Conservation (phyloP, 2,113 vertebrate species). For the Mastomys natalensis region DNA sequence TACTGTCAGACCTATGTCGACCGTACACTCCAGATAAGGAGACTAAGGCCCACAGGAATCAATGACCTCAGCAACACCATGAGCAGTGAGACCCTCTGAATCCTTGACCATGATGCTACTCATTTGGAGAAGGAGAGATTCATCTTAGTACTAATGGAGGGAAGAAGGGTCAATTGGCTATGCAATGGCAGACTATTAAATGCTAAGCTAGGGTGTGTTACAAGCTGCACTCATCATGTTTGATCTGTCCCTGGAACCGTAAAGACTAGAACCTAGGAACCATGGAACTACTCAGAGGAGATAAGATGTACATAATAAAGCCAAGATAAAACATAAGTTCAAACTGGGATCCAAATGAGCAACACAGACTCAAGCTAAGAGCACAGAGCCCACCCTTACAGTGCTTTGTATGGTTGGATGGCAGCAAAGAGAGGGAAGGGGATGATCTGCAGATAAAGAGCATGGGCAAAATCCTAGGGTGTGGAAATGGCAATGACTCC, state of each 20-base stretch:
- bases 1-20: neutral
- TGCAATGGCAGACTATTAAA: neutral
- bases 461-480: no score
- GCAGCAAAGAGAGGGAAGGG: neutral
- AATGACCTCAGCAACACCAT: neutral
- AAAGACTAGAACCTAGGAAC: neutral
- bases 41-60: neutral
- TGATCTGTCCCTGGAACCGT: neutral
- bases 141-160: conserved; percentile 4
- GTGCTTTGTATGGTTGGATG: neutral
- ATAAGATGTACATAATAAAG: neutral
- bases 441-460: neutral
- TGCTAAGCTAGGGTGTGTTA: neutral
- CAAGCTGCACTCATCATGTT: neutral
- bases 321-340: neutral
- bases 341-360: neutral
- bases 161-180: conserved; percentile 1
- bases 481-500: neutral
- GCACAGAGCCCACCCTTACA: neutral
- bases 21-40: neutral
- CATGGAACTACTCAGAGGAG: neutral
- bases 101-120: neutral
- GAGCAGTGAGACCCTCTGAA: neutral
- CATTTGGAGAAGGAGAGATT: neutral
- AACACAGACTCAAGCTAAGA: neutral